phyloP scores from a whole-genome alignment of 2,113 vertebrate genomes.

The Megalops atlanticus region DNA sequence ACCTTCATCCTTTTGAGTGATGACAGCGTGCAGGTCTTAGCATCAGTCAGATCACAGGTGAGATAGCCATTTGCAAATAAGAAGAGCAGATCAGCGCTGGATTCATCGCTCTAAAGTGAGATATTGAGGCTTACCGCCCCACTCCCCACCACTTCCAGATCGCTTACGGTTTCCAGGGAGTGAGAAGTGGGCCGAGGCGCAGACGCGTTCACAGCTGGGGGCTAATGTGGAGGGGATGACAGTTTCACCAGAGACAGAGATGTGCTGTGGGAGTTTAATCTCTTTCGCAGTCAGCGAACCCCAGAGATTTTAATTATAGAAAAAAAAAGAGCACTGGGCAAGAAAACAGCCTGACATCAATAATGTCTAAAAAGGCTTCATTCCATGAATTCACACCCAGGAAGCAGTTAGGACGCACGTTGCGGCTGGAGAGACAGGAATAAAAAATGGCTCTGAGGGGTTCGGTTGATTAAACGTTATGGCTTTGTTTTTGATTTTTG shows the following conservation, averaged over 20 bases:
- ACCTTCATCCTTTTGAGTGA: too few species aligned
- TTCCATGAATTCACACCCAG: conserved; percentile 37
- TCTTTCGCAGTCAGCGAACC: conserved; percentile 66
- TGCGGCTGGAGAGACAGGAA: conserved; percentile 40
- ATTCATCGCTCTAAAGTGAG: conserved; percentile 45
- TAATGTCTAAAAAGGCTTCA: conserved; percentile 42
- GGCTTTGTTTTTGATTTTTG: conserved; percentile 63
- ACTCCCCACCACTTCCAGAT: background rate
- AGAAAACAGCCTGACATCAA: conserved; percentile 39
- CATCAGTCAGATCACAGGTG: conserved; percentile 54
- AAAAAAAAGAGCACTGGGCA: conserved; percentile 49
- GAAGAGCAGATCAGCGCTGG: conserved; percentile 51
- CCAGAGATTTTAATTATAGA: conserved; percentile 62
- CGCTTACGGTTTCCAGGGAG: background rate
- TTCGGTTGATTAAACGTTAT: conserved; percentile 67
- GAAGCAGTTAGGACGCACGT: conserved; percentile 29
- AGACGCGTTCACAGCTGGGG: conserved; percentile 63
- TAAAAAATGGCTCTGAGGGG: conserved; percentile 52
- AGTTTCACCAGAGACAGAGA: conserved; percentile 71
- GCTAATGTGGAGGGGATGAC: conserved; percentile 74
- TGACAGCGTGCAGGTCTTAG: conserved; percentile 51
- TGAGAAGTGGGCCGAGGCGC: conserved; percentile 36
- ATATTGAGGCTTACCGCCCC: conserved; percentile 48
- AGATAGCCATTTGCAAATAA: conserved; percentile 52
- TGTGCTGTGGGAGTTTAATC: conserved; percentile 77